phyloP scores from a whole-genome alignment of 2,888 invertebrate genomes.

The Bellardia pandia region DNA sequence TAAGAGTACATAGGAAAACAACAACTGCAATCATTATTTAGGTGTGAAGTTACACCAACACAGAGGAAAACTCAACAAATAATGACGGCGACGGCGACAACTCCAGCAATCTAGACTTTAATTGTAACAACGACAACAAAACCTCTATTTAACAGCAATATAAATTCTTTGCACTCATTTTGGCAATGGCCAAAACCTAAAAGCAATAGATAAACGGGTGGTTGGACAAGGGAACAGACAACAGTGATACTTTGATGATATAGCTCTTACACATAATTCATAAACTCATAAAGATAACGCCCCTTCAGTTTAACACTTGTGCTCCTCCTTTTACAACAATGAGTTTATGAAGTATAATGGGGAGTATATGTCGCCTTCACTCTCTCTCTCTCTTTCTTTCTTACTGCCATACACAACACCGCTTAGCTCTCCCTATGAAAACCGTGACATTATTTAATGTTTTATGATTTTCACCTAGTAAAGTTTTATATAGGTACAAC shows the following conservation, averaged over 20 bases:
- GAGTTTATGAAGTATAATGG: conserved; percentile 7
- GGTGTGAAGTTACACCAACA: conserved; percentile 67
- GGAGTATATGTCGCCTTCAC: conserved; percentile 8
- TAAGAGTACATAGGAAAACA: background rate
- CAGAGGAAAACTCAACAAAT: conserved; percentile 38
- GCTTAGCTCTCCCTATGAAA: background rate
- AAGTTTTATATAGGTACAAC: background rate
- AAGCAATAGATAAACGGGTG: background rate
- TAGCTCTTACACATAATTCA: conserved; percentile 59
- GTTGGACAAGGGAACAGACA: conserved; percentile 33
- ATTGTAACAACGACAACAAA: conserved; percentile 36
- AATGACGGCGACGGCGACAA: conserved; percentile 34
- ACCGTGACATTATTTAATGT: background rate
- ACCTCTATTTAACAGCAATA: conserved; percentile 25
- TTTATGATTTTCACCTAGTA: conserved; percentile 4
- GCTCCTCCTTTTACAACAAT: conserved; percentile 68
- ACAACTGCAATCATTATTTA: conserved; percentile 23
- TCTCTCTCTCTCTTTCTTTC: background rate
- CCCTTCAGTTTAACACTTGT: conserved; percentile 71
- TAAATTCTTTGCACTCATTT: conserved; percentile 19
- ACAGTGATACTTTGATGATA: background rate
- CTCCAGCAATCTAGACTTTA: conserved; percentile 49
- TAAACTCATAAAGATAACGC: conserved; percentile 73
- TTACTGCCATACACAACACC: background rate
- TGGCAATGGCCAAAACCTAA: conserved; percentile 10